Evolutionary conservation across 2,888 invertebrate species (phyloP).

Genomic region (Hedya salicella): DNA sequence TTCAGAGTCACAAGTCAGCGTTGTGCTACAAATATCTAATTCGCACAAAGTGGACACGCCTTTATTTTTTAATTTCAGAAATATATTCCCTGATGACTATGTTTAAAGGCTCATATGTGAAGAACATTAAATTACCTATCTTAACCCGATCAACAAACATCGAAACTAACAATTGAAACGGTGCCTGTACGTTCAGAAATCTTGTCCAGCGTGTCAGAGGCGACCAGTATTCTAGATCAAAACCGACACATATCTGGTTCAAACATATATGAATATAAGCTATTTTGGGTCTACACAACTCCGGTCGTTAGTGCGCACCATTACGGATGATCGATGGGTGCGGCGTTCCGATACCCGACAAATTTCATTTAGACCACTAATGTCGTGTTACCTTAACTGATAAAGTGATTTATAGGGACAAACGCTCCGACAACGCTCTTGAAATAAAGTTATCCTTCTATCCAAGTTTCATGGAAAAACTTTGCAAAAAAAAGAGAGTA

Average conservation of each 20-base stretch:
- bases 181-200: slow-evolving; percentile 38
- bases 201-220: slow-evolving; percentile 25
- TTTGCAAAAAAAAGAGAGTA: too few species aligned
- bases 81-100: background rate
- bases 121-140: slow-evolving; percentile 19
- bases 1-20: too few species aligned
- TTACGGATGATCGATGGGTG: slow-evolving; percentile 80
- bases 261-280: background rate
- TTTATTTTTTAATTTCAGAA: background rate
- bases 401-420: slow-evolving; percentile 57
- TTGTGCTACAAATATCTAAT: too few species aligned
- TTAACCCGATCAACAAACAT: slow-evolving; percentile 32
- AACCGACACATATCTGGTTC: background rate
- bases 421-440: slow-evolving; percentile 37
- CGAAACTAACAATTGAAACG: slow-evolving; percentile 35
- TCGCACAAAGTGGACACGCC: background rate
- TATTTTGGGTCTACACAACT: background rate
- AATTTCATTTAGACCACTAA: slow-evolving; percentile 82
- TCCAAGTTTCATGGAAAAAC: background rate
- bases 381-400: slow-evolving; percentile 62
- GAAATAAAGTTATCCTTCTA: slow-evolving; percentile 5
- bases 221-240: background rate
- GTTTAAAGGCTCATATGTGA: background rate
- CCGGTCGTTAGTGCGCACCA: slow-evolving; percentile 75
- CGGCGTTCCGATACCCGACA: slow-evolving; percentile 72